phyloP scores from a whole-genome alignment of 1,140 invertebrate genomes.

The Rhagoletis zephyria region DNA sequence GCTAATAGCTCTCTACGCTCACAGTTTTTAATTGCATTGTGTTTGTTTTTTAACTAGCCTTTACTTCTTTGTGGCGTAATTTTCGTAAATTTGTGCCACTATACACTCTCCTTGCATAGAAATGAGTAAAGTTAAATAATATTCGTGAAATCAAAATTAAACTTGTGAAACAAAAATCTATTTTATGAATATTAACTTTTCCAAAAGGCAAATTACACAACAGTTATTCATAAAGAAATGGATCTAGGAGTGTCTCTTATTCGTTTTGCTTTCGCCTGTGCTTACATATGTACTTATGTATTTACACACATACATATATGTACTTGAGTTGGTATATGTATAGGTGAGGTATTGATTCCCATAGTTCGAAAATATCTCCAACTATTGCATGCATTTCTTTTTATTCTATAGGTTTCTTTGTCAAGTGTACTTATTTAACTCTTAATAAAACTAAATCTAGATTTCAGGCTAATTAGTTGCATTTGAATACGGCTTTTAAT shows the following conservation, averaged over 20 bases:
- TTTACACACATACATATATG: not conserved
- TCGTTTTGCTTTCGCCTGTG: not conserved
- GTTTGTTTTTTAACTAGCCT: constrained; percentile 6
- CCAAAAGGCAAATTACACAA: constrained; percentile 53
- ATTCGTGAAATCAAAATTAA: not conserved
- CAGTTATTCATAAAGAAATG: constrained; percentile 23
- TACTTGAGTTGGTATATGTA: too few species aligned
- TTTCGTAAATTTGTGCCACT: not conserved
- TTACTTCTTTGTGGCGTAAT: not conserved
- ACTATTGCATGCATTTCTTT: too few species aligned
- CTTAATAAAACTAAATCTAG: too few species aligned
- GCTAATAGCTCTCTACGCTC: constrained; percentile 16
- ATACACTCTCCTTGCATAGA: not conserved
- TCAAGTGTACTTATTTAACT: too few species aligned
- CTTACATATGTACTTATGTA: not conserved
- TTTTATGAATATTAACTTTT: constrained; percentile 26
- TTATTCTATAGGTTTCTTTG: too few species aligned
- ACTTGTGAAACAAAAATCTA: not conserved
- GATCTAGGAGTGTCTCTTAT: not conserved
- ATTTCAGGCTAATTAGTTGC: too few species aligned
- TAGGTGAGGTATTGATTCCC: too few species aligned
- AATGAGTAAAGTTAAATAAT: not conserved
- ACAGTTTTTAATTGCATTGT: not conserved
- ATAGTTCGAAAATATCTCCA: too few species aligned
- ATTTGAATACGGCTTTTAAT: too few species aligned